Evolutionary conservation across 2,888 invertebrate species (phyloP).

Genomic region (Luperina nickerlii): DNA sequence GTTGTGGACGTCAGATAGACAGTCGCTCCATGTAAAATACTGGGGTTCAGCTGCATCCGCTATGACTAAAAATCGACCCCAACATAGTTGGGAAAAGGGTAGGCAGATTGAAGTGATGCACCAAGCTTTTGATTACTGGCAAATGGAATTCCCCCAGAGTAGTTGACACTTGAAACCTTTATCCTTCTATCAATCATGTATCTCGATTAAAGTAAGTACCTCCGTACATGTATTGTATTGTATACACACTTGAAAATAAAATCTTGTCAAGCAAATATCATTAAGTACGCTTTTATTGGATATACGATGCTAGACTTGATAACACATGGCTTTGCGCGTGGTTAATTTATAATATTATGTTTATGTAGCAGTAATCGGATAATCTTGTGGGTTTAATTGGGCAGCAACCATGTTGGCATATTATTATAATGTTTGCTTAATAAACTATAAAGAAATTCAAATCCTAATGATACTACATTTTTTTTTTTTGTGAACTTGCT

Average conservation of each 20-base stretch:
- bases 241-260: slow-evolving; percentile 20
- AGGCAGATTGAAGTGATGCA: background rate
- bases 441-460: slow-evolving; percentile 25
- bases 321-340: slow-evolving; percentile 27
- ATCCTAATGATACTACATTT: background rate
- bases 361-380: slow-evolving; percentile 41
- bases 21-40: background rate
- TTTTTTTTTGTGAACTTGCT: background rate
- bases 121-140: slow-evolving; percentile 12
- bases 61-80: background rate
- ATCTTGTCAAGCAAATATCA: slow-evolving; percentile 28
- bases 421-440: slow-evolving; percentile 10
- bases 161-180: slow-evolving; percentile 14
- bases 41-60: background rate
- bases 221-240: slow-evolving; percentile 1
- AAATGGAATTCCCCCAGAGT: slow-evolving; percentile 37
- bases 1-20: background rate
- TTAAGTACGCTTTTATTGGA: slow-evolving; percentile 21
- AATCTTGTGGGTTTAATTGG: slow-evolving; percentile 18
- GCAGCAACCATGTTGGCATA: slow-evolving; percentile 29
- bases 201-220: slow-evolving; percentile 11
- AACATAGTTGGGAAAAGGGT: background rate
- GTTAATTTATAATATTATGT: slow-evolving; percentile 40
- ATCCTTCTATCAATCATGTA: slow-evolving; percentile 26
- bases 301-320: slow-evolving; percentile 33